These are phyloP conservation scores for Calosoma granatense DNA, from an alignment of 1,140 invertebrate species.

Conservation along the genomic window DNA sequence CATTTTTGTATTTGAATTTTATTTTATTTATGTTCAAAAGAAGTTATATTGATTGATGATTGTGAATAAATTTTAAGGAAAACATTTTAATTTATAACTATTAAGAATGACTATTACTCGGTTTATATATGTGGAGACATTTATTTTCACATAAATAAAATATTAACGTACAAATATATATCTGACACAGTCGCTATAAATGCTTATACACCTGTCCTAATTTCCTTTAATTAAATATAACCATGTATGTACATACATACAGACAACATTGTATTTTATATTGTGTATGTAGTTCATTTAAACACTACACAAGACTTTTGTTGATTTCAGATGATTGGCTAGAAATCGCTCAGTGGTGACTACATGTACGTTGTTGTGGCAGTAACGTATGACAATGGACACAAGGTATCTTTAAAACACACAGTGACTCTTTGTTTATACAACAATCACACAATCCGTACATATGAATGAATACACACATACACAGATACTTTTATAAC, in stretches of 20 bases:
- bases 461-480: background rate
- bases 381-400: background rate
- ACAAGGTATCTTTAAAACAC: background rate
- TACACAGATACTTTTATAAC: background rate
- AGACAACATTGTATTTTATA: too few relatives aligned
- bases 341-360: background rate
- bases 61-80: background rate
- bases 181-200: background rate
- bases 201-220: background rate
- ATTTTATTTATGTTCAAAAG: background rate
- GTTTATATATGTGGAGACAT: background rate
- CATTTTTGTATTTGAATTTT: slow-evolving; percentile 2
- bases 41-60: background rate
- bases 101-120: background rate
- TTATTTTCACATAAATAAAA: background rate
- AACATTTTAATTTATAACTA: background rate
- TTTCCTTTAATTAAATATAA: background rate
- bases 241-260: too few relatives aligned
- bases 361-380: background rate
- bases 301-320: background rate
- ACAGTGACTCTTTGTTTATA: background rate
- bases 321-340: background rate
- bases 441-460: too few relatives aligned
- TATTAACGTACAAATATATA: background rate
- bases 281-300: background rate